Evolutionary conservation across 2,888 invertebrate species (phyloP).

Genomic region (Sinelater perroti): DNA sequence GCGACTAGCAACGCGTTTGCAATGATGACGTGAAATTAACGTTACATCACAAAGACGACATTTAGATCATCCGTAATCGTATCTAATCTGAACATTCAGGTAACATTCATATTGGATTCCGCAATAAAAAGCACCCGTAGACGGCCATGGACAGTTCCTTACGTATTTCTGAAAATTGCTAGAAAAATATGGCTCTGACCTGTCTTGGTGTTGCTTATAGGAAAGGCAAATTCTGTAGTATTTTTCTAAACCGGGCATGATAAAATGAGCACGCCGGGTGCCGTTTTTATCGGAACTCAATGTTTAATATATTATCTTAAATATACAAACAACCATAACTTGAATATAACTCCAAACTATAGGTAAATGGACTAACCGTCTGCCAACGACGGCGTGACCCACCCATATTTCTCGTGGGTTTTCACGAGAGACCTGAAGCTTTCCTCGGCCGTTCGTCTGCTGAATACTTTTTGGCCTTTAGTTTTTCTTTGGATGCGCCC

Average conservation of each 20-base stretch:
- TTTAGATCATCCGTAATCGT: slow-evolving; percentile 31
- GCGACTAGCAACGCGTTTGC: slow-evolving; percentile 8
- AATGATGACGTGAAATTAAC: slow-evolving; percentile 22
- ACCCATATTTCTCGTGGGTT: slow-evolving; percentile 90
- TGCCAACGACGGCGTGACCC: slow-evolving; percentile 87
- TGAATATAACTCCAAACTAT: slow-evolving; percentile 20
- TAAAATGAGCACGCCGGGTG: slow-evolving; percentile 20
- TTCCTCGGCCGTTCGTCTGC: slow-evolving; percentile 82
- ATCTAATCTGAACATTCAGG: slow-evolving; percentile 39
- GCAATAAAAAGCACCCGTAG: slow-evolving; percentile 19
- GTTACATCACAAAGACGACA: slow-evolving; percentile 31
- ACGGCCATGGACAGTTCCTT: not conserved
- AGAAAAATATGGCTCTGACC: slow-evolving; percentile 7
- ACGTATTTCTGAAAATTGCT: not conserved
- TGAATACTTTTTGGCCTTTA: slow-evolving; percentile 81
- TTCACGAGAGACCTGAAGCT: slow-evolving; percentile 87
- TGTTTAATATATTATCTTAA: slow-evolving; percentile 22
- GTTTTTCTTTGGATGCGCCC: slow-evolving; percentile 82
- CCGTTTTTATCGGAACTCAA: slow-evolving; percentile 25
- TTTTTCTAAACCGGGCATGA: too few species aligned
- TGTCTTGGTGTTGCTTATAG: slow-evolving; percentile 7
- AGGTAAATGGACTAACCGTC: slow-evolving; percentile 71
- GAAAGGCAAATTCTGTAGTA: too few species aligned
- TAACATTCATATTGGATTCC: slow-evolving; percentile 36
- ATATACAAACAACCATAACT: slow-evolving; percentile 31